These are phyloP conservation scores for Stenolophus ochropezus DNA, from an alignment of 2,888 invertebrate genomes.

Conservation along the genomic window DNA sequence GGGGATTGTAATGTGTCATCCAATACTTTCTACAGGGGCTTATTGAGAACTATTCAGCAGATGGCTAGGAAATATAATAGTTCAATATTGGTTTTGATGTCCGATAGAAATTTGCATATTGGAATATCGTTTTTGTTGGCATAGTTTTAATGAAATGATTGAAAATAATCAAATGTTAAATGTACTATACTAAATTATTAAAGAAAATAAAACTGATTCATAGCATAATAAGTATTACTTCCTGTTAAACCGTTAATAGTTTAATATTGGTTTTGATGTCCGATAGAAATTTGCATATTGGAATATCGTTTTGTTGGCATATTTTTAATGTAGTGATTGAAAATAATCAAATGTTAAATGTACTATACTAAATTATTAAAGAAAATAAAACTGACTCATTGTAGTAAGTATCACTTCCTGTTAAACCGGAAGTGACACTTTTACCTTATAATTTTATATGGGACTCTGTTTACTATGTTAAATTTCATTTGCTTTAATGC, in stretches of 20 bases:
- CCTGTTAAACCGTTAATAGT: not conserved
- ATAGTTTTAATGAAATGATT: not conserved
- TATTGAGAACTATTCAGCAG: conserved; percentile 21
- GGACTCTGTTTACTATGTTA: too few relatives aligned
- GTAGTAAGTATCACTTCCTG: too few relatives aligned
- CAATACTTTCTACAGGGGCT: conserved; percentile 51
- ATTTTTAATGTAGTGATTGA: not conserved
- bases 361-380: too few relatives aligned
- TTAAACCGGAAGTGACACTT: too few relatives aligned
- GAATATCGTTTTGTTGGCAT: not conserved
- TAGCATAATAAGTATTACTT: not conserved
- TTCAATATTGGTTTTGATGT: not conserved
- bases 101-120: not conserved
- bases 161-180: not conserved
- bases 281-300: not conserved
- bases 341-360: not conserved
- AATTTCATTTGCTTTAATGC: too few relatives aligned
- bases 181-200: not conserved
- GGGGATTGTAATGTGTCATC: conserved; percentile 56
- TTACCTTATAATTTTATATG: too few relatives aligned
- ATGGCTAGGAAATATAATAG: not conserved
- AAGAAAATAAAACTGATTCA: not conserved
- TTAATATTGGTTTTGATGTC: not conserved
- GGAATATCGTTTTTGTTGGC: not conserved
- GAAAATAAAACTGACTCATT: too few relatives aligned